phyloP scores from a whole-genome alignment of 2,113 vertebrate species.

The Dromas ardeola region DNA sequence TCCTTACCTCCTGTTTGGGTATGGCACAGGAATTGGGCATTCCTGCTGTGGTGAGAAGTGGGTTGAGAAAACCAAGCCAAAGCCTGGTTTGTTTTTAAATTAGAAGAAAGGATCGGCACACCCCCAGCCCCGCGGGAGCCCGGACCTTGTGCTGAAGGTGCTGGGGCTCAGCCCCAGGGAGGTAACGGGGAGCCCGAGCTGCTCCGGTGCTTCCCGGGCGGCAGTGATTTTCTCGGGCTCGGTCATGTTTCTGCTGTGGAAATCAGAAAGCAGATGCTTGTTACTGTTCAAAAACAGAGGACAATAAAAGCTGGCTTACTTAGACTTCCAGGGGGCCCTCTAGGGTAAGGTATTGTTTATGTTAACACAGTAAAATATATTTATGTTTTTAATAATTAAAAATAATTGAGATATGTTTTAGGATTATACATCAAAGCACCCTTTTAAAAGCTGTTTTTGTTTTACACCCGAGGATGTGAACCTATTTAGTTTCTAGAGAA shows the following conservation, averaged over 20 bases:
- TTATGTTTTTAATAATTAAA: background rate
- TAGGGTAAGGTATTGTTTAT: background rate
- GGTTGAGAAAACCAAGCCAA: background rate
- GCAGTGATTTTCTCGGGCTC: background rate
- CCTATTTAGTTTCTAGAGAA: background rate
- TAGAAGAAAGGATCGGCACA: background rate
- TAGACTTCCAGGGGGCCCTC: background rate
- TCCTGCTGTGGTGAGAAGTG: rapidly evolving
- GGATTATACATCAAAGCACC: background rate
- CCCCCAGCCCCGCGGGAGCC: background rate
- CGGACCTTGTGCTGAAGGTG: background rate
- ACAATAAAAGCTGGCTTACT: background rate
- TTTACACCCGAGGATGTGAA: background rate
- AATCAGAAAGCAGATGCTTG: background rate
- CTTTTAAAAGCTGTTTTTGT: background rate
- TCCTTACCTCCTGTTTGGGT: background rate
- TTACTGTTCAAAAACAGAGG: background rate
- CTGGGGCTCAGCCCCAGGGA: background rate
- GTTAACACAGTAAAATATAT: background rate
- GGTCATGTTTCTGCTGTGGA: background rate
- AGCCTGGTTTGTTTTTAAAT: background rate
- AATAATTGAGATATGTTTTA: background rate
- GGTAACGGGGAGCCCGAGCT: background rate
- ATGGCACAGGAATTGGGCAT: rapidly evolving
- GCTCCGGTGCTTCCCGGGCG: background rate